phyloP scores from a whole-genome alignment of 2,797 vertebrate species.

The Acomys russatus region DNA sequence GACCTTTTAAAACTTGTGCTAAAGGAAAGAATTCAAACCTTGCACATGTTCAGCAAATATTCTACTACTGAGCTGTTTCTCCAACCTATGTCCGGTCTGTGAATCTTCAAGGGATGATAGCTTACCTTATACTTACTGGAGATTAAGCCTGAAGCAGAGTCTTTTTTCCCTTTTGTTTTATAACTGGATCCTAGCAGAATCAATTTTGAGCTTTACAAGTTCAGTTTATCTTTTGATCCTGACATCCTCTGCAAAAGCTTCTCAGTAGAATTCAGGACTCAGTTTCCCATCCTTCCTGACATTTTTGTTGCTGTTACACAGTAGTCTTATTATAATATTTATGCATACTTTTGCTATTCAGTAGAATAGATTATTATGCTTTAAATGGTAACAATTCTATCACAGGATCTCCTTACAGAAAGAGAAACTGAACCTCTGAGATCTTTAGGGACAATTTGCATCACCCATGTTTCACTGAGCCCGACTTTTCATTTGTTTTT shows the following conservation, averaged over 20 bases:
- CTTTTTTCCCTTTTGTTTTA: background rate
- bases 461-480: background rate
- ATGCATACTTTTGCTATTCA: background rate
- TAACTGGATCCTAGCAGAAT: background rate
- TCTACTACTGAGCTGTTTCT: background rate
- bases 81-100: background rate
- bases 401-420: background rate
- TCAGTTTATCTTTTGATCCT: background rate
- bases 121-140: background rate
- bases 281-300: background rate
- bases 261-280: background rate
- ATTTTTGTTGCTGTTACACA: background rate
- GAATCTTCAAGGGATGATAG: background rate
- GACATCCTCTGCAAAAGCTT: background rate
- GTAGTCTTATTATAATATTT: constrained; percentile 2
- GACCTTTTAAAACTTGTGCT: background rate
- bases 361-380: background rate
- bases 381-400: background rate
- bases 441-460: background rate
- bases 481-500: constrained; percentile 21
- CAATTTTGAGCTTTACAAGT: background rate
- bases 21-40: background rate
- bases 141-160: background rate
- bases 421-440: background rate
- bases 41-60: background rate